Percentiles rank a stretch among this genome's conserved stretches.
phyloP scores from a whole-genome alignment of 2,797 vertebrate genomes.

The Echiichthys vipera region DNA sequence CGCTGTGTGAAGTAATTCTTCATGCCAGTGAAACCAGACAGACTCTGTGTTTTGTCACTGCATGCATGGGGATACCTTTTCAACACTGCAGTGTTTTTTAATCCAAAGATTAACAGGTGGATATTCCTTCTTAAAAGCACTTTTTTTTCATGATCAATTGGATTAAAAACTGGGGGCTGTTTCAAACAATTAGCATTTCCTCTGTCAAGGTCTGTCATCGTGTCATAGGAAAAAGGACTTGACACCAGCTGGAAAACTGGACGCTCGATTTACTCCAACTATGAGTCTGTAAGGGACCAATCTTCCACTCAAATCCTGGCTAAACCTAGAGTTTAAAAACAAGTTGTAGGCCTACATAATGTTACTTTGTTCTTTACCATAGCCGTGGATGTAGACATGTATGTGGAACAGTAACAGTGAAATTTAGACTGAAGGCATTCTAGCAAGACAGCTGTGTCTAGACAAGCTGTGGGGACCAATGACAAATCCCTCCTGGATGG shows the following conservation, averaged over 20 bases:
- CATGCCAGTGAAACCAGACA: slow-evolving; percentile 65
- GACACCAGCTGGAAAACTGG: slow-evolving; percentile 30
- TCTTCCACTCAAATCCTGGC: slow-evolving; percentile 21
- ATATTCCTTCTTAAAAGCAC: slow-evolving; percentile 34
- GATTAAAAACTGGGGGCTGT: slow-evolving; percentile 43
- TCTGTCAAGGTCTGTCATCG: slow-evolving; percentile 39
- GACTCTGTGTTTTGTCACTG: slow-evolving; percentile 78
- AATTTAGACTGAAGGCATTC: background rate
- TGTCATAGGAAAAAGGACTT: slow-evolving; percentile 20
- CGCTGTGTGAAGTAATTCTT: slow-evolving; percentile 65
- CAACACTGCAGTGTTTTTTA: slow-evolving; percentile 37
- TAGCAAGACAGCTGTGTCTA: background rate
- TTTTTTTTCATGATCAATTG: slow-evolving; percentile 33
- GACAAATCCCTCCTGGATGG: background rate
- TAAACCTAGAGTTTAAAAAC: background rate
- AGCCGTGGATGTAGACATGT: background rate
- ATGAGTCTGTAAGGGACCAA: slow-evolving; percentile 23
- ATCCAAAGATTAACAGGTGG: slow-evolving; percentile 58
- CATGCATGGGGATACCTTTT: slow-evolving; percentile 51
- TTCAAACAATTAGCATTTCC: slow-evolving; percentile 45
- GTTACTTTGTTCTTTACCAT: background rate
- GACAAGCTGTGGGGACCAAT: background rate
- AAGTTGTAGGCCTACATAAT: background rate
- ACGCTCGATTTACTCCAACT: slow-evolving; percentile 3
- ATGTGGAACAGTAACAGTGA: background rate